Evolutionary conservation across 2,888 invertebrate species (phyloP), one percentile per base, ranked within the genome.

Genomic region (Ormyrus pomaceus): DNA sequence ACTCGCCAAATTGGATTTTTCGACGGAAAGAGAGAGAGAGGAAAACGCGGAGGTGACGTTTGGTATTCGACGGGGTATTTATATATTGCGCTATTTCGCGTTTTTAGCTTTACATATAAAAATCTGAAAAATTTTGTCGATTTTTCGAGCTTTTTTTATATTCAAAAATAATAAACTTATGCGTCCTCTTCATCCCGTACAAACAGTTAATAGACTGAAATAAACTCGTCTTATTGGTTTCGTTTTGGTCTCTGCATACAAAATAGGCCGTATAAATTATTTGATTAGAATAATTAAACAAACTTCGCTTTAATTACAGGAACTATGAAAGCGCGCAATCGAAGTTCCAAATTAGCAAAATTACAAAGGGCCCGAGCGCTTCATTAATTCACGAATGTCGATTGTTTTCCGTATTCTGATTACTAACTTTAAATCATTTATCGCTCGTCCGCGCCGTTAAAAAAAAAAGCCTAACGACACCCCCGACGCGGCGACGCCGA

Each of bases 221-320:
- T 34, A 34, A 34, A 34, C 58, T 9, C 11, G 46, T 19, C 34
- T 64, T 77, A 70, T 64, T n/a, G 6, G 65, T 58, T 77, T 10
- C 19, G 64, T 51, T 50, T 71, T 71, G 56, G 6, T 48, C n/a
- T 10, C 9, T 8, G 62, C 51, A 10, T 10, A 51, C 77, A 48
- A 58, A 71, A 69, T 70, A 55, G 55, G 46, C 9, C 48, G 45
- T n/a, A 19, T 34, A 62, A 71, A 77, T 77, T 71, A 77, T 64
- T 71, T 71, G 34, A 61, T 71, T 77, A 69, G 51, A 10, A 58
- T 64, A 70, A 68, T 61, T 58, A 69, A 62, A 70, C 48, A 68
- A 53, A 69, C 53, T 68, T 58, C 10, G 62, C 62, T 64, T 53
- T 48, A 51, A 71, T 71, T 51, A 51, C 45, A 72, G 71, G 53